Base-by-base conservation (phyloP, 1,140 invertebrate species). In the Diachasmimorpha longicaudata region DNA sequence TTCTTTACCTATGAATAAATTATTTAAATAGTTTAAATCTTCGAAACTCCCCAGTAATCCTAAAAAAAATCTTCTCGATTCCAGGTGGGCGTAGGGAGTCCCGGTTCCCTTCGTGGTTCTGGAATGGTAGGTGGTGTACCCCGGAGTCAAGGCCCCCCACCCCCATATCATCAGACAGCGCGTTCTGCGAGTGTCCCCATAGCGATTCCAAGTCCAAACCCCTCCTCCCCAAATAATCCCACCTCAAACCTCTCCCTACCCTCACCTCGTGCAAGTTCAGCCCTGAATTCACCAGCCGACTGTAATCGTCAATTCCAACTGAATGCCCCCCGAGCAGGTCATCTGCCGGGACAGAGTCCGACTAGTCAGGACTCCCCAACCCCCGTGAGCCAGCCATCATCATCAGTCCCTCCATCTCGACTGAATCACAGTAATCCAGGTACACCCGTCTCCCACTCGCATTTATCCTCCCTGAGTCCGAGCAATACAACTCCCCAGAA, bases 151-250 rank as follows among this genome's bases (percentile, higher is more conserved):
- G 96, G 96, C 9, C 95, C 96, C 6, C 96, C 96, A 2, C 96
- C 96, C 5, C 93, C 96, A 13, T 95, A 95, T 88, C 94, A 95
- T 85, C 93, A 94, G 83, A 93, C 93, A 58, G 94, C 94, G 78
- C 90, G 95, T 81, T 95, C 95, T 55, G 94, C 95, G 16, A 96
- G 95, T 80, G 95, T 96, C 68, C 95, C 95, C 79, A 95, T 95
- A 82, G 94, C 93, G 10, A 91, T 93, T 76, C 92, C 93, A 82
- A 93, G 92, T 79, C 93, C 93, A 44, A 94, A 92, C 88, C 93
- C 93, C 0, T 91, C 91, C 37, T 94, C 93, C 78, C 93, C 93
- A 23, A 93, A 93, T 76, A 93, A 94, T 85, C 91, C 92, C 42
- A 93, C 92, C 25, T 93, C 92, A 21, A 93, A 93, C 84, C 81